Evolutionary conservation across 1,140 invertebrate genomes (phyloP), one percentile per base, ranked within the genome.

Genomic region (Mercenaria mercenaria): DNA sequence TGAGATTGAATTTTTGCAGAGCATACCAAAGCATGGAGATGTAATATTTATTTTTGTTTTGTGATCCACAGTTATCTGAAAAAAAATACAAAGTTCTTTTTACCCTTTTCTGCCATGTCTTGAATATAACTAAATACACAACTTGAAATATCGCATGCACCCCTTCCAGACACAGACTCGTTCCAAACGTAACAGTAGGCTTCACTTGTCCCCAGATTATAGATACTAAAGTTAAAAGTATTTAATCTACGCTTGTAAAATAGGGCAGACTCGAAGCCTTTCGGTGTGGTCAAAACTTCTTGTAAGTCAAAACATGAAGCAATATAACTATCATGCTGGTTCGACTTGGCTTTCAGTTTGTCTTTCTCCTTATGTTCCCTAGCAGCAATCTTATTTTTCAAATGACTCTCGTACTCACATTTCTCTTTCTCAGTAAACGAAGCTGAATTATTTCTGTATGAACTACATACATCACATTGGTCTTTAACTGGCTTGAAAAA

Each of bases 221-320:
- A 85, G 6, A 85, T 52, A 26, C 52, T 50, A 50, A 85, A 74
- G 34, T 85, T 85, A 47, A 39, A 74, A 32, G 64, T 85, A 56
- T 85, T 85, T 26, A 85, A 39, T 34, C 83, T 50, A 13, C 83
- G 41, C 26, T 74, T 85, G 67, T 74, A 85, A 41, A 69, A 74
- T n/a, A 85, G 34, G 1, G 11, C 34, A 29, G 41, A 52, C 43
- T 43, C 83, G 34, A 74, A 85, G 20, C 64, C 69, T 74, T 76
- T 72, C 6, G 83, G 64, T 0, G 83, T 85, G 18, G 52, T 32
- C n/a, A 85, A 32, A 37, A 85, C 69, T 59, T 85, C 67, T 39
- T 85, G 3, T 26, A 85, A 56, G 26, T 85, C 83, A 85, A 85
- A 85, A 74, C 83, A 85, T 29, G 64, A 41, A 43, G 20, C 34